phyloP scores from a whole-genome alignment of 2,797 vertebrate genomes.

The Oryzias dopingdopingensis region DNA sequence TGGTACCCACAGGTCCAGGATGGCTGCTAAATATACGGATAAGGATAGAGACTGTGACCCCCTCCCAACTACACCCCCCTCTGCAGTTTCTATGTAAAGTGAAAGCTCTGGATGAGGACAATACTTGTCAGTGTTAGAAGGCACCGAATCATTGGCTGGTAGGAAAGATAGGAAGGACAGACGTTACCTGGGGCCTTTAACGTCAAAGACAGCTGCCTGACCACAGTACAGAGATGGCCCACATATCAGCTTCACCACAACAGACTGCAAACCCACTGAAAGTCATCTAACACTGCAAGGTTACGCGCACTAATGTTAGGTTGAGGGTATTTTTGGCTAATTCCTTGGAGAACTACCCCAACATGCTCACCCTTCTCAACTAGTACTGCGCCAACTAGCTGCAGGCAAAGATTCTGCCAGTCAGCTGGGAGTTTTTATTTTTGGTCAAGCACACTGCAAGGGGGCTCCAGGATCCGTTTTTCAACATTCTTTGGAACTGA shows the following conservation, averaged over 20 bases:
- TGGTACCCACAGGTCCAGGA: constrained; percentile 47
- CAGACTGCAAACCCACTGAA: constrained; percentile 63
- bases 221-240: constrained; percentile 65
- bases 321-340: constrained; percentile 72
- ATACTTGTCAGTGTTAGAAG: constrained; percentile 81
- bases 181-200: constrained; percentile 71
- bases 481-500: no score
- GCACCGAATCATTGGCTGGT: constrained; percentile 79
- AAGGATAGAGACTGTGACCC: constrained; percentile 50
- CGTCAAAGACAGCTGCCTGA: constrained; percentile 64
- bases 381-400: constrained; percentile 61
- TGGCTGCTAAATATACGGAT: constrained; percentile 44
- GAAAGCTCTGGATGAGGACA: constrained; percentile 76
- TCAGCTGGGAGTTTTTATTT: constrained; percentile 66
- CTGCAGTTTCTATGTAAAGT: constrained; percentile 61
- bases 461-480: constrained; percentile 22
- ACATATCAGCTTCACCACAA: constrained; percentile 60
- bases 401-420: constrained; percentile 67
- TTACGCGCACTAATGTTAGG: constrained; percentile 54
- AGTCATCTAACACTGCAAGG: constrained; percentile 56
- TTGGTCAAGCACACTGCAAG: constrained; percentile 60
- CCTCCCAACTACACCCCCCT: constrained; percentile 50
- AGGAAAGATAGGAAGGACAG: constrained; percentile 72
- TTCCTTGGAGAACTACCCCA: constrained; percentile 63
- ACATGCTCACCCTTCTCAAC: constrained; percentile 51